phyloP scores from a whole-genome alignment of 2,797 vertebrate genomes.

The Cercopithecus diana region DNA sequence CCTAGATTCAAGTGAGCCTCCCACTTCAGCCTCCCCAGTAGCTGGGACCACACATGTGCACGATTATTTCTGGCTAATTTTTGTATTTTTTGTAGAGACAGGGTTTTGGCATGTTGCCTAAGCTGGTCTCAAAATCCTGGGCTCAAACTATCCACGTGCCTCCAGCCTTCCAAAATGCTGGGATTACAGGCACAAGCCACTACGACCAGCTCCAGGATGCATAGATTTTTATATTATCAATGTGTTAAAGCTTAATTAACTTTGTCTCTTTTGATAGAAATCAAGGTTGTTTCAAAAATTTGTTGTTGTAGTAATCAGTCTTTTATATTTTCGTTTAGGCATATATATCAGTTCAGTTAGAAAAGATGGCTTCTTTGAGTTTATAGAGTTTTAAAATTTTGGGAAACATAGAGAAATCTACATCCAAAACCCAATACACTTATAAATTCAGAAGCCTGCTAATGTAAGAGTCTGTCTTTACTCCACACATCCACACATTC shows the following conservation, averaged over 20 bases:
- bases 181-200: neutral
- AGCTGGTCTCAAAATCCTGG: neutral
- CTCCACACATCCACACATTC: rapidly evolving
- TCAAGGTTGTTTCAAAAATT: neutral
- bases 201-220: neutral
- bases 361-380: neutral
- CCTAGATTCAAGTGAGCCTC: no score
- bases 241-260: neutral
- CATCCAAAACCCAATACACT: neutral
- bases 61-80: no score
- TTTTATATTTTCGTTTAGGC: neutral
- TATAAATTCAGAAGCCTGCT: neutral
- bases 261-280: neutral
- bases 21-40: no score
- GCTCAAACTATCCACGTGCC: neutral
- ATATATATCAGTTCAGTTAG: neutral
- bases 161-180: neutral
- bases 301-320: neutral
- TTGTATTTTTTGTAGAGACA: no score
- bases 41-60: no score
- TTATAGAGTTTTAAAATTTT: neutral
- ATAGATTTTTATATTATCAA: neutral
- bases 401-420: neutral
- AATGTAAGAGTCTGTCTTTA: neutral
- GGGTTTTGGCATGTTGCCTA: neutral